Evolutionary conservation across 2,797 vertebrate species (phyloP).

Genomic region (Vireo griseus): DNA sequence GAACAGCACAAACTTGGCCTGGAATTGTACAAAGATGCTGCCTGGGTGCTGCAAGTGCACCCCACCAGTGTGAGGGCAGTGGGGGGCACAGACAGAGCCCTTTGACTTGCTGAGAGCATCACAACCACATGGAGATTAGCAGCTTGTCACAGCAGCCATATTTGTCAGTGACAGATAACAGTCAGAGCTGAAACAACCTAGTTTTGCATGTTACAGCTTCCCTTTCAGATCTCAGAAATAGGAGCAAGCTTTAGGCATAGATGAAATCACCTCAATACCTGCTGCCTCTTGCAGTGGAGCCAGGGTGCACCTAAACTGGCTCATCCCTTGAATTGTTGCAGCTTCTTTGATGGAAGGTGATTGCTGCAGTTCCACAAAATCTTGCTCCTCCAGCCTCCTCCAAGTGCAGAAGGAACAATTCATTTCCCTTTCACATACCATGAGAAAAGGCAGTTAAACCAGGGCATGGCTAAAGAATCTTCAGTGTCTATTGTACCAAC

Average conservation of each 20-base stretch:
- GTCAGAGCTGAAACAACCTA: background rate
- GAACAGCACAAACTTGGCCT: background rate
- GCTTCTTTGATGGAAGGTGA: background rate
- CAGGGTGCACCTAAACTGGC: background rate
- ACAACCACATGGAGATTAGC: fast-evolving
- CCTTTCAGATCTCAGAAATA: background rate
- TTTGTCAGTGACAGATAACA: background rate
- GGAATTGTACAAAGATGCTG: background rate
- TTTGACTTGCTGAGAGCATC: background rate
- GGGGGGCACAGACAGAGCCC: background rate
- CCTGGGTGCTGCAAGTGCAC: background rate
- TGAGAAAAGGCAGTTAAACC: background rate
- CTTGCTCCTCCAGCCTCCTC: background rate
- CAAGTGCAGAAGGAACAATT: background rate
- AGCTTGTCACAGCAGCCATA: background rate
- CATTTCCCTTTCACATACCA: background rate
- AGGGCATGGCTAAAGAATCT: background rate
- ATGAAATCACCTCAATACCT: background rate
- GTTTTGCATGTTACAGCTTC: background rate
- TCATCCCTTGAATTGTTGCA: background rate
- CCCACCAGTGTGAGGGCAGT: fast-evolving
- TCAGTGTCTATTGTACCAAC: background rate
- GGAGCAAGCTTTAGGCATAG: background rate
- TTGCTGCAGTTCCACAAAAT: background rate
- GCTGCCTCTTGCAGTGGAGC: background rate